Evolutionary conservation across 1,140 invertebrate species (phyloP).

Genomic region (Phocides pigmalion): DNA sequence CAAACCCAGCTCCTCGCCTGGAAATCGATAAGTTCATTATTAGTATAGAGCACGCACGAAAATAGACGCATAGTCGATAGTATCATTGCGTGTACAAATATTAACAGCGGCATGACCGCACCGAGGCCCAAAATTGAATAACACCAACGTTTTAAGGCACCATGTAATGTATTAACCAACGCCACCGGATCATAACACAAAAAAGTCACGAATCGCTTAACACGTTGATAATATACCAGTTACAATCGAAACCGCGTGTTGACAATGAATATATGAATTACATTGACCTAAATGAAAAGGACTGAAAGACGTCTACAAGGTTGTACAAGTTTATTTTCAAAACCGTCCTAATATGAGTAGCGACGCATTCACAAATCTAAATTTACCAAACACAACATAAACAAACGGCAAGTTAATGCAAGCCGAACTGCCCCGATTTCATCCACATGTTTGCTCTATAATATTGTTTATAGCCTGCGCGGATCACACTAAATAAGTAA

Average conservation of each 20-base stretch:
- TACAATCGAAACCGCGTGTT: constrained; percentile 44
- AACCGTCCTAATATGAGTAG: constrained; percentile 72
- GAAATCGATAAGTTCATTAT: constrained; percentile 53
- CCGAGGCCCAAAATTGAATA: constrained; percentile 30
- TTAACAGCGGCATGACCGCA: constrained; percentile 36
- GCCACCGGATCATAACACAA: constrained; percentile 31
- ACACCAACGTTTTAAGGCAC: constrained; percentile 8
- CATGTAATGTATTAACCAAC: constrained; percentile 13
- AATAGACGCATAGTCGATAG: constrained; percentile 45
- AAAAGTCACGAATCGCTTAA: constrained; percentile 29
- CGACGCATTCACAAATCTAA: constrained; percentile 70
- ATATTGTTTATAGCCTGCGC: constrained; percentile 54
- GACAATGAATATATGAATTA: constrained; percentile 69
- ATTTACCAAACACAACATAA: constrained; percentile 77
- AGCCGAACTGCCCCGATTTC: constrained; percentile 52
- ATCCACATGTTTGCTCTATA: constrained; percentile 61
- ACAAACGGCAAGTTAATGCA: constrained; percentile 71
- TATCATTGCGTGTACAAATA: constrained; percentile 43
- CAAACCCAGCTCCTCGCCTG: constrained; percentile 76
- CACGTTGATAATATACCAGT: constrained; percentile 31
- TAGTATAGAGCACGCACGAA: constrained; percentile 45
- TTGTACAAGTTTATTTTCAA: constrained; percentile 76
- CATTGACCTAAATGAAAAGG: constrained; percentile 79
- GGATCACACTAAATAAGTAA: constrained; percentile 63
- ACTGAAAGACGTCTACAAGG: constrained; percentile 71